Evolutionary conservation across 2,888 invertebrate genomes (phyloP), one percentile per base, ranked within the genome.

Genomic region (Amitus sp.): DNA sequence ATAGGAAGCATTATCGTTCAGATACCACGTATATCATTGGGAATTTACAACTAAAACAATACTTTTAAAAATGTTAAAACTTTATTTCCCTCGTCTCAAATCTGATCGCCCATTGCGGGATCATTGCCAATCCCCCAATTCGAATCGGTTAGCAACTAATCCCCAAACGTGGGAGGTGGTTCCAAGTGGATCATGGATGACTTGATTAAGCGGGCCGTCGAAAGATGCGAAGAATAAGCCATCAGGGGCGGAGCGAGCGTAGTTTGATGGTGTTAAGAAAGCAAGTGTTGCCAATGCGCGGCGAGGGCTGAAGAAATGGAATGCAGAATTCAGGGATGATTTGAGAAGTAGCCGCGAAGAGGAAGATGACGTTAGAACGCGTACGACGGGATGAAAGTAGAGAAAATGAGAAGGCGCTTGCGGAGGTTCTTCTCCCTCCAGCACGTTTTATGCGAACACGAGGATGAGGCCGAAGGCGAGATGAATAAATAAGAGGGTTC

Each of bases 401-500:
- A 49, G 20, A 33, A 49, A 18, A 47, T 17, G 34, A 43, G 53
- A n/a, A n/a, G n/a, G n/a, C n/a, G n/a, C n/a, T n/a, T n/a, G n/a
- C n/a, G n/a, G 9, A 15, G 37, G 2, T 2, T 37, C 13, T 13
- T 13, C 13, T 15, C 12, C 13, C 12, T 37, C 37, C 9, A 13
- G 3, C 37, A 15, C 4, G 4, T 37, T 12, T 9, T 37, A 20
- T 33, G 37, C 42, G 43, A 48, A 47, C 40, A 40, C 4, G 39
- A 42, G 54, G 46, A 47, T 47, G 51, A 52, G 55, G 64, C 37
- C 50, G 69, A 73, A 77, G 77, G 78, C 75, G 78, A 79, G 78
- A 79, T 79, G 78, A 80, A 80, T 80, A 80, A 80, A 80, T 80
- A 80, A 80, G 77, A 78, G 76, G 77, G 74, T 76, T 77, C 74